phyloP scores from a whole-genome alignment of 2,797 vertebrate genomes.

The Melanotaenia maccullochi region DNA sequence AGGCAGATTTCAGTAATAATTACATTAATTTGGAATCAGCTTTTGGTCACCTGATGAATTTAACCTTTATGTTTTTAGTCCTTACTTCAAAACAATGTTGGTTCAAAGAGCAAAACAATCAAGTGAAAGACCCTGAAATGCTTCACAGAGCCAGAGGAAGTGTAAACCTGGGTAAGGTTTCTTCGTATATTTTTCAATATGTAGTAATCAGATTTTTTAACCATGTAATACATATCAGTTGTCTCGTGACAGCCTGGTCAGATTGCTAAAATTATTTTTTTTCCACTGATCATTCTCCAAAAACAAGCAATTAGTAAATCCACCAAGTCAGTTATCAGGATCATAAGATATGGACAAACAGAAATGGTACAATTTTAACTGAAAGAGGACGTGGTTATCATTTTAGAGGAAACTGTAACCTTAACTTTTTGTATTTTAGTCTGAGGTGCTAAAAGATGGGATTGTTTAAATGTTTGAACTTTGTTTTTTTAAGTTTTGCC shows the following conservation, averaged over 20 bases:
- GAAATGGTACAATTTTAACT: too few species aligned
- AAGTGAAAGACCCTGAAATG: background rate
- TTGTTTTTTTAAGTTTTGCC: too few species aligned
- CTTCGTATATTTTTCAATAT: background rate
- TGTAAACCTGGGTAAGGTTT: background rate
- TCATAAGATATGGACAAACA: too few species aligned
- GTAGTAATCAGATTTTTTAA: background rate
- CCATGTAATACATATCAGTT: background rate
- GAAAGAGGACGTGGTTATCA: too few species aligned
- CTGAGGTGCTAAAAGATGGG: too few species aligned
- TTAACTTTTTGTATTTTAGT: too few species aligned
- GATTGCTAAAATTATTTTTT: background rate
- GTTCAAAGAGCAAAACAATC: conserved; percentile 3
- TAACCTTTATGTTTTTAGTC: background rate
- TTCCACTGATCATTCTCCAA: too few species aligned
- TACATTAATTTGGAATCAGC: background rate
- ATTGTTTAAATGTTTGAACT: too few species aligned
- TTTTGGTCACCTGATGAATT: background rate
- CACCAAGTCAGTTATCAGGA: too few species aligned
- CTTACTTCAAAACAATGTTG: background rate
- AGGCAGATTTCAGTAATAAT: background rate
- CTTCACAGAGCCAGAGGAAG: background rate
- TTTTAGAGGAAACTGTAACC: too few species aligned
- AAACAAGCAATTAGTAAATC: too few species aligned
- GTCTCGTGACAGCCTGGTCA: background rate